Percentiles rank a stretch among this genome's conserved stretches.
phyloP scores from a whole-genome alignment of 2,113 vertebrate species.

The Cromileptes altivelis region DNA sequence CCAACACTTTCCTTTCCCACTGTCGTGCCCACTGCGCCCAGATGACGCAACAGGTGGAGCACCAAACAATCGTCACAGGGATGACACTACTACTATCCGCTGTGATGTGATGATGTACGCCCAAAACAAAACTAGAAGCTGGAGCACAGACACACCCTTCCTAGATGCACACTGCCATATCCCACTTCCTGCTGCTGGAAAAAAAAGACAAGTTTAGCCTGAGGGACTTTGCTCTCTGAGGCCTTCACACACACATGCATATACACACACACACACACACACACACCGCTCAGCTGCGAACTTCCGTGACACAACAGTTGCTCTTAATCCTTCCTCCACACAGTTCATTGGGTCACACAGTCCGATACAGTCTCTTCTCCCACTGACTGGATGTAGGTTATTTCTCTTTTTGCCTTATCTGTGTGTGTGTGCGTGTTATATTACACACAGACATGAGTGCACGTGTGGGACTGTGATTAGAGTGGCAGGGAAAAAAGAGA shows the following conservation, averaged over 20 bases:
- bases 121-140: constrained; percentile 37
- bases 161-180: constrained; percentile 42
- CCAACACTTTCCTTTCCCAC: constrained; percentile 9
- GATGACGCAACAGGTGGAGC: constrained; percentile 59
- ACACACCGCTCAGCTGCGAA: constrained; percentile 54
- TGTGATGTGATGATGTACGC: constrained; percentile 27
- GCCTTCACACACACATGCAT: constrained; percentile 6
- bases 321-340: constrained; percentile 54
- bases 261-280: background rate
- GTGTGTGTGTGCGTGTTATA: background rate
- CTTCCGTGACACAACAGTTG: constrained; percentile 58
- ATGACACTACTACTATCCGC: constrained; percentile 30
- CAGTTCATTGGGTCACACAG: constrained; percentile 62
- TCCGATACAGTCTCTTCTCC: constrained; percentile 1
- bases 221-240: constrained; percentile 55
- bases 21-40: background rate
- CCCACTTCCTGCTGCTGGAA: constrained; percentile 60
- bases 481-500: background rate
- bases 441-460: background rate
- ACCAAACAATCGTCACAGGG: constrained; percentile 11
- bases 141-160: constrained; percentile 64
- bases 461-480: constrained; percentile 24
- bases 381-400: background rate
- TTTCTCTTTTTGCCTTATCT: background rate
- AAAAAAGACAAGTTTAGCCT: constrained; percentile 64